phyloP scores from a whole-genome alignment of 2,888 invertebrate species.

The Pinctada fucata region DNA sequence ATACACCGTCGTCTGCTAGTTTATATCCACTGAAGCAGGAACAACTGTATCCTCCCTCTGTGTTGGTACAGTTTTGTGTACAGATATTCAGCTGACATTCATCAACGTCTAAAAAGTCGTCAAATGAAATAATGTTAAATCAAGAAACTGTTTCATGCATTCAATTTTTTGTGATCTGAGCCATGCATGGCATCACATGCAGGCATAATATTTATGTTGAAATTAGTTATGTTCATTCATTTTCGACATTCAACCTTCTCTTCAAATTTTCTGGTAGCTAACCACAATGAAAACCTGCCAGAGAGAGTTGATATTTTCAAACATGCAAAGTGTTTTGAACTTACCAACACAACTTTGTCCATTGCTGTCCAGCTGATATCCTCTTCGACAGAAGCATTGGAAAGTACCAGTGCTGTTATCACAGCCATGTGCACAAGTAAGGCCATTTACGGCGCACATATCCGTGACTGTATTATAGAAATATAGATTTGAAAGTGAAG shows the following conservation, averaged over 20 bases:
- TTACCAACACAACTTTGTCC: not conserved
- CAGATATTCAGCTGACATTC: conserved; percentile 28
- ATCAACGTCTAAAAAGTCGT: conserved; percentile 29
- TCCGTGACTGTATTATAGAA: not conserved
- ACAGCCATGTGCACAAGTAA: not conserved
- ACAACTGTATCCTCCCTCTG: conserved; percentile 27
- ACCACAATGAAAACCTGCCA: too few species aligned
- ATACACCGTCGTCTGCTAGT: conserved; percentile 7
- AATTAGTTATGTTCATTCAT: too few species aligned
- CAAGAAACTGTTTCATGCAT: too few species aligned
- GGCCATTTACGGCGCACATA: not conserved
- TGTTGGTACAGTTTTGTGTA: conserved; percentile 27
- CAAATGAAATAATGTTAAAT: not conserved
- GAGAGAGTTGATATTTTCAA: too few species aligned
- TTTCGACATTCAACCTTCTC: too few species aligned
- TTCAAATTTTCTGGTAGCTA: too few species aligned
- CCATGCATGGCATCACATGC: too few species aligned
- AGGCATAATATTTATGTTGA: too few species aligned
- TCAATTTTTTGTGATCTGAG: too few species aligned
- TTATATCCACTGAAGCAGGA: conserved; percentile 25
- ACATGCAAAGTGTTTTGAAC: not conserved
- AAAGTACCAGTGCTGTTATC: conserved; percentile 4
- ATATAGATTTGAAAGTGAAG: too few species aligned
- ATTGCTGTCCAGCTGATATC: conserved; percentile 4
- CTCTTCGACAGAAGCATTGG: conserved; percentile 6